phyloP scores from a whole-genome alignment of 2,797 vertebrate species.

The Mastacembelus armatus region DNA sequence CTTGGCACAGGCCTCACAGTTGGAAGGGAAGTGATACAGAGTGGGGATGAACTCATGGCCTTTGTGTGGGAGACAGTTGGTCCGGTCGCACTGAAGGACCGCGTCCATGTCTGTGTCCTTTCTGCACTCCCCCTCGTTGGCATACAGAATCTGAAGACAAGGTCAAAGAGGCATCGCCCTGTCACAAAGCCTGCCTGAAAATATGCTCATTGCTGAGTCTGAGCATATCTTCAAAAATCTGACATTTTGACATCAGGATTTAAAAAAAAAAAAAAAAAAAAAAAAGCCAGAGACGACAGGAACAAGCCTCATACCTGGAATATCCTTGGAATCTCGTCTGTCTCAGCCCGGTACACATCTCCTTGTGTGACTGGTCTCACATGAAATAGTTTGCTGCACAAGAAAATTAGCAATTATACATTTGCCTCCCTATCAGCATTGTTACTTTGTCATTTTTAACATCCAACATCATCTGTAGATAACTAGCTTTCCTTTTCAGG shows the following conservation, averaged over 20 bases:
- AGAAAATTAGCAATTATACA: slow-evolving; percentile 1
- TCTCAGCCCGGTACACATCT: slow-evolving; percentile 98
- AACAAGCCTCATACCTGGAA: slow-evolving; percentile 89
- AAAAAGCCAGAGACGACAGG: slow-evolving; percentile 1
- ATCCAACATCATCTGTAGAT: too few species aligned
- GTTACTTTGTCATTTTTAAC: too few species aligned
- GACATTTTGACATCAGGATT: neutral
- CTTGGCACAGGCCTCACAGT: slow-evolving; percentile 98
- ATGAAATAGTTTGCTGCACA: slow-evolving; percentile 95
- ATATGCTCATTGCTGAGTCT: slow-evolving; percentile 9
- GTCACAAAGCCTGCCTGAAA: slow-evolving; percentile 7
- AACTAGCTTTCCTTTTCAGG: neutral
- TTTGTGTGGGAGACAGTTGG: slow-evolving; percentile 96
- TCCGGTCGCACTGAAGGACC: slow-evolving; percentile 92
- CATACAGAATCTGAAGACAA: slow-evolving; percentile 91
- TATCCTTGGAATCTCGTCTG: slow-evolving; percentile 98
- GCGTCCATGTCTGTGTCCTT: slow-evolving; percentile 94
- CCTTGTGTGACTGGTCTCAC: slow-evolving; percentile 99
- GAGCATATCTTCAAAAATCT: neutral
- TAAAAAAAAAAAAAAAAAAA: too few species aligned
- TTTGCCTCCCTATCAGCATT: neutral
- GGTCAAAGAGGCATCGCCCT: neutral
- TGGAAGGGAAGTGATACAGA: slow-evolving; percentile 97
- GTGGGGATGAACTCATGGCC: slow-evolving; percentile 99
- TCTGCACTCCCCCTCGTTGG: slow-evolving; percentile 98